These are phyloP conservation scores for Proisotoma minuta DNA, from an alignment of 2,888 invertebrate genomes.

Conservation along the genomic window DNA sequence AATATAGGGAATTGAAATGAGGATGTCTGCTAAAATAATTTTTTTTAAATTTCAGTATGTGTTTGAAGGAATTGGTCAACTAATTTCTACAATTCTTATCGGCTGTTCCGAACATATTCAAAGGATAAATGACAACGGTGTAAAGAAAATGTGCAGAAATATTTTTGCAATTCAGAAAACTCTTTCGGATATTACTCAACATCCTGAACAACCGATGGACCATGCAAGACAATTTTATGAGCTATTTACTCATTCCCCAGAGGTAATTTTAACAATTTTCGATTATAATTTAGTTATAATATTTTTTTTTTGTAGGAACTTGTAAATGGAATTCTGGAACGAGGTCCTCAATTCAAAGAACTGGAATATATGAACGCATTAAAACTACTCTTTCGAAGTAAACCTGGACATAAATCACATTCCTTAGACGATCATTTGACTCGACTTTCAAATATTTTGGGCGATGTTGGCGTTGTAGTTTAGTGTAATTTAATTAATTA, in stretches of 20 bases:
- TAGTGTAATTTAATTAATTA: no score
- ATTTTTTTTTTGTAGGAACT: slow-evolving; percentile 63
- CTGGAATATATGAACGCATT: slow-evolving; percentile 82
- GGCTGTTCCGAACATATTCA: slow-evolving; percentile 74
- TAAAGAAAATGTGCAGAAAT: slow-evolving; percentile 79
- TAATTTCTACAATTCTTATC: slow-evolving; percentile 73
- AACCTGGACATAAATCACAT: slow-evolving; percentile 50
- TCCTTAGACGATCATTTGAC: slow-evolving; percentile 61
- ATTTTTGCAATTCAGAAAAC: slow-evolving; percentile 80
- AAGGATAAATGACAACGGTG: slow-evolving; percentile 72
- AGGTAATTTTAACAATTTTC: slow-evolving; percentile 56
- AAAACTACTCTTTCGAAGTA: slow-evolving; percentile 67
- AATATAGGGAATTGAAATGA: background rate
- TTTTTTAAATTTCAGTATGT: slow-evolving; percentile 64
- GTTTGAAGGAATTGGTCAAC: slow-evolving; percentile 81
- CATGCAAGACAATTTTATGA: slow-evolving; percentile 85
- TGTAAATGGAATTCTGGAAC: slow-evolving; percentile 73
- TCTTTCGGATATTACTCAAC: slow-evolving; percentile 75
- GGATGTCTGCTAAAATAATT: background rate
- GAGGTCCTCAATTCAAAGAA: slow-evolving; percentile 81
- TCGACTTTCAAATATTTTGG: slow-evolving; percentile 76
- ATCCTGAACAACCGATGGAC: slow-evolving; percentile 76
- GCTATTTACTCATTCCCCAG: slow-evolving; percentile 73
- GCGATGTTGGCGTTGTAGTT: slow-evolving; percentile 75
- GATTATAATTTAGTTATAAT: slow-evolving; percentile 1